phyloP scores from a whole-genome alignment of 2,888 invertebrate genomes.

The Parapristionchus giblindavisi region DNA sequence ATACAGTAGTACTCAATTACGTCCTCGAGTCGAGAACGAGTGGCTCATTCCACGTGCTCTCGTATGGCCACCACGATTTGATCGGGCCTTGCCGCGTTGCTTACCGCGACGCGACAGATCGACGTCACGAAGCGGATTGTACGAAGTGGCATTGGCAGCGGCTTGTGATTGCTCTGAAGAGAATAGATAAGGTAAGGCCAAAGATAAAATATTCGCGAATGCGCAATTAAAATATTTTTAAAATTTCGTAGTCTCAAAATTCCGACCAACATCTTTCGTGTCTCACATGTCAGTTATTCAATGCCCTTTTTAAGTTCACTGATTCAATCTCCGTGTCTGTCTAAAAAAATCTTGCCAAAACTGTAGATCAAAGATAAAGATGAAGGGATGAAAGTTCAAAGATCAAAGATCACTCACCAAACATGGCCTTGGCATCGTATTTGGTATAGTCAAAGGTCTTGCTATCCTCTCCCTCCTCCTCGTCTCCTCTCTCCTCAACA shows the following conservation, averaged over 20 bases:
- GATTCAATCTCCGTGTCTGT: too few relatives aligned
- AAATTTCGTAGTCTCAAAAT: too few relatives aligned
- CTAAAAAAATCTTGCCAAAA: too few relatives aligned
- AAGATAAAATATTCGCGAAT: too few relatives aligned
- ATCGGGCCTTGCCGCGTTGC: constrained; percentile 6
- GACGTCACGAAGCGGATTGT: constrained; percentile 1
- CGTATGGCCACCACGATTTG: constrained; percentile 13
- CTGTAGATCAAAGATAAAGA: too few relatives aligned
- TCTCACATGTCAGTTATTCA: too few relatives aligned
- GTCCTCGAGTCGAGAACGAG: constrained; percentile 13
- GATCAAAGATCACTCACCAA: constrained; percentile 45
- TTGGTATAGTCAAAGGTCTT: constrained; percentile 45
- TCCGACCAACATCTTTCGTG: too few relatives aligned
- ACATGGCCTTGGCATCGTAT: constrained; percentile 43
- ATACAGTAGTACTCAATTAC: too few relatives aligned
- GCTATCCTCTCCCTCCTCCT: constrained; percentile 15
- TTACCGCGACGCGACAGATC: neutral
- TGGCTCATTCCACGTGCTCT: constrained; percentile 19
- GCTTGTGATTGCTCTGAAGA: constrained; percentile 13
- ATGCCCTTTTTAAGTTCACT: too few relatives aligned
- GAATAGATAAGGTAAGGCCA: too few relatives aligned
- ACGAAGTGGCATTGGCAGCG: constrained; percentile 11
- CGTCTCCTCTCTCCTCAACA: constrained; percentile 23
- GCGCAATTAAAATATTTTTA: too few relatives aligned
- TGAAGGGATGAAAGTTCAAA: too few relatives aligned